A percentile compares a stretch with the other conserved stretches of the same genome.
phyloP scores from a whole-genome alignment of 2,888 invertebrate genomes.

The Linnaemya tessellans region DNA sequence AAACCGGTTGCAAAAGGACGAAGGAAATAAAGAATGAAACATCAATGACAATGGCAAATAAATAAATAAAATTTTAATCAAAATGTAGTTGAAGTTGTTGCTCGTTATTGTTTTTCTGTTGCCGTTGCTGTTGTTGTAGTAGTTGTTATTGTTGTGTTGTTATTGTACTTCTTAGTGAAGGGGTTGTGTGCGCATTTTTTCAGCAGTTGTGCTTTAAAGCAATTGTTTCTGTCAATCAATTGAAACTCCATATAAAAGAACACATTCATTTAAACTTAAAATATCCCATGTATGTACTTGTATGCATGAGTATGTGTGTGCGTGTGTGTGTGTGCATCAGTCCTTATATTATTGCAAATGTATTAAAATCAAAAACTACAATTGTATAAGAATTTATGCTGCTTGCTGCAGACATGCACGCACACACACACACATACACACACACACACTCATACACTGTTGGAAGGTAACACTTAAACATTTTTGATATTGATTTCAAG shows the following conservation, averaged over 20 bases:
- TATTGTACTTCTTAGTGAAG: conserved; percentile 65
- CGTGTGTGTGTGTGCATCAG: not conserved
- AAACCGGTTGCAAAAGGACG: conserved; percentile 39
- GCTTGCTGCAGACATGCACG: not conserved
- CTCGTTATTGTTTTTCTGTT: conserved; percentile 53
- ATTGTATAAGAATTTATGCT: conserved; percentile 26
- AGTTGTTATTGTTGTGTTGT: conserved; percentile 39
- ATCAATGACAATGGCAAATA: conserved; percentile 67
- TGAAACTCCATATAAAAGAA: conserved; percentile 52
- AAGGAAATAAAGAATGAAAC: conserved; percentile 55
- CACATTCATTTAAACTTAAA: conserved; percentile 29
- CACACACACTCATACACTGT: conserved; percentile 1
- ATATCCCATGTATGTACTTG: not conserved
- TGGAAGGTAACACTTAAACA: conserved; percentile 60
- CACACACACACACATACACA: not conserved
- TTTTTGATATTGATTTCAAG: conserved; percentile 66
- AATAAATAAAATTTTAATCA: conserved; percentile 72
- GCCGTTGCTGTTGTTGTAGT: conserved; percentile 32
- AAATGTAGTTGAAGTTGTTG: conserved; percentile 69
- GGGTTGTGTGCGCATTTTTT: conserved; percentile 73
- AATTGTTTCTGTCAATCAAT: conserved; percentile 72
- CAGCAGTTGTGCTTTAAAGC: conserved; percentile 70
- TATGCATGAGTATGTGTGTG: not conserved
- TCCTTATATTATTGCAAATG: conserved; percentile 54
- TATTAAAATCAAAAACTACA: conserved; percentile 46